Evolutionary conservation across 2,888 invertebrate species (phyloP).

Genomic region (Biston stratarius): DNA sequence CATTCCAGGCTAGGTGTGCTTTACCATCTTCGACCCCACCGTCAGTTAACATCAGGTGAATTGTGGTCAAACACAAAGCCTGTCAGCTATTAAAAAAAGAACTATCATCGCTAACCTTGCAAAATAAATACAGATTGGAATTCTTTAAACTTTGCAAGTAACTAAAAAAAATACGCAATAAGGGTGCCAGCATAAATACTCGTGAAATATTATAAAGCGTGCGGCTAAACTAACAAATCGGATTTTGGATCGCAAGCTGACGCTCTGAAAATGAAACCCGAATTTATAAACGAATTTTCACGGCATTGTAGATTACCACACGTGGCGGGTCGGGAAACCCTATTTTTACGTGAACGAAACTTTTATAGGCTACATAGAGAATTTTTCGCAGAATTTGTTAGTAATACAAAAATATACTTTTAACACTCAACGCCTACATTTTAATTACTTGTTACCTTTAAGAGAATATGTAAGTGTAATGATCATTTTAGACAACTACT

Average conservation of each 20-base stretch:
- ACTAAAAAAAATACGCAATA: not conserved
- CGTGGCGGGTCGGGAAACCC: slow-evolving; percentile 16
- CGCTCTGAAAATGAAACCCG: slow-evolving; percentile 36
- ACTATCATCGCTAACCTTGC: too few relatives aligned
- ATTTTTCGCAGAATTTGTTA: slow-evolving; percentile 6
- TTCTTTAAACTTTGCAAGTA: too few relatives aligned
- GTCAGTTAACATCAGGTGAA: too few relatives aligned
- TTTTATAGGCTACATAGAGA: slow-evolving; percentile 23
- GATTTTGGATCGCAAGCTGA: slow-evolving; percentile 36
- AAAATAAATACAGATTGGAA: too few relatives aligned
- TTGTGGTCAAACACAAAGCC: too few relatives aligned
- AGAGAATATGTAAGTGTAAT: too few relatives aligned
- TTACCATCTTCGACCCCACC: too few relatives aligned
- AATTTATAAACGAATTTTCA: slow-evolving; percentile 37
- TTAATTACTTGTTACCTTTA: not conserved
- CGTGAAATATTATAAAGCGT: slow-evolving; percentile 30
- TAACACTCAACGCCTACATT: not conserved
- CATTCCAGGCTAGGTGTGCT: too few relatives aligned
- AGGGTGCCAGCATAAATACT: slow-evolving; percentile 7
- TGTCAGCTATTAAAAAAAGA: too few relatives aligned
- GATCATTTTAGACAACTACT: too few relatives aligned
- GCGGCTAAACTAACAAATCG: slow-evolving; percentile 33
- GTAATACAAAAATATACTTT: slow-evolving; percentile 4
- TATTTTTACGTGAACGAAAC: slow-evolving; percentile 20
- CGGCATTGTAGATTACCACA: slow-evolving; percentile 28